A percentile compares a stretch with the other conserved stretches of the same genome.
Evolutionary conservation across 2,797 vertebrate species (phyloP).

Genomic region (Falco berigora): DNA sequence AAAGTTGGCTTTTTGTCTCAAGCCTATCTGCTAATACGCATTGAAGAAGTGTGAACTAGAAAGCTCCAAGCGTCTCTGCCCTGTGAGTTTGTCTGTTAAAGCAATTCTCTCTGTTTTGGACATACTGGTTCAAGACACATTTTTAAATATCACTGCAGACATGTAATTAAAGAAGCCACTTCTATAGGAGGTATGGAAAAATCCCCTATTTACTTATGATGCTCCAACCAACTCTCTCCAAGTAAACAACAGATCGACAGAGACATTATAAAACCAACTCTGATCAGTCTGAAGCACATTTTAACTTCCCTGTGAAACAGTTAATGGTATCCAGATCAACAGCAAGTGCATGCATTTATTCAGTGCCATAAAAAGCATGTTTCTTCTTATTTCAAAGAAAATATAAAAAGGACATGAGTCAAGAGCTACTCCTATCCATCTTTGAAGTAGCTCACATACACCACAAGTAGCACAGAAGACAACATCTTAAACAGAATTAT

Average conservation of each 20-base stretch:
- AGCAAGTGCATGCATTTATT: not conserved
- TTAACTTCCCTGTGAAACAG: not conserved
- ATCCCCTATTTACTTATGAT: not conserved
- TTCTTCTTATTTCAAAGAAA: not conserved
- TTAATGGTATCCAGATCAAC: not conserved
- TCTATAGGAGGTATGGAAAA: not conserved
- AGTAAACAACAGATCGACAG: not conserved
- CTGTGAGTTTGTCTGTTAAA: not conserved
- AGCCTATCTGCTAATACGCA: not conserved
- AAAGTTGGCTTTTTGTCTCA: not conserved
- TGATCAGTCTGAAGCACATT: fast-evolving
- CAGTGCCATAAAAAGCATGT: not conserved
- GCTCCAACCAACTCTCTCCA: fast-evolving
- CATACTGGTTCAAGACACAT: not conserved
- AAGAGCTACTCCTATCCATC: not conserved
- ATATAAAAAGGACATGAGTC: not conserved
- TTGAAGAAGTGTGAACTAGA: not conserved
- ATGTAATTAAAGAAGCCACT: not conserved
- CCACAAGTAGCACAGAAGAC: not conserved
- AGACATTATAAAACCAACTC: not conserved
- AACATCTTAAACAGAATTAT: not conserved
- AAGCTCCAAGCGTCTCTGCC: not conserved
- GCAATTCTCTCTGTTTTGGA: not conserved
- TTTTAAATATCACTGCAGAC: not conserved
- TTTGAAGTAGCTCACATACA: not conserved